These are phyloP conservation scores for Callionymus lyra DNA, from an alignment of 2,113 vertebrate genomes.

Conservation along the genomic window DNA sequence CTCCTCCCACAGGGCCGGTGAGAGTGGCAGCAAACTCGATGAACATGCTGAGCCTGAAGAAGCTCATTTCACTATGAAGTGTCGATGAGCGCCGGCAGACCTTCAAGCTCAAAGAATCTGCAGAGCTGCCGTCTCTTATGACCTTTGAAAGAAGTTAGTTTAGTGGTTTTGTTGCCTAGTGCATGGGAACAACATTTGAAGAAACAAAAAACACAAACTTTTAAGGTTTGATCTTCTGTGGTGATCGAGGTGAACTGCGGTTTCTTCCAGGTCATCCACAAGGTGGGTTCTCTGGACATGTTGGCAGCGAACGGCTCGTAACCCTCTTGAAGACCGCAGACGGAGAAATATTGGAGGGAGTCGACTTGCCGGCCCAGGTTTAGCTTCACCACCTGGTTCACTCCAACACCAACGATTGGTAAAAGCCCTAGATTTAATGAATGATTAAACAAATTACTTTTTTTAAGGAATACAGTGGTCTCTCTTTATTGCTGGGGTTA, in stretches of 20 bases:
- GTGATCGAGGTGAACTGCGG: conserved; percentile 81
- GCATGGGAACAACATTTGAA: neutral
- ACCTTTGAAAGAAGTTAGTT: conserved; percentile 63
- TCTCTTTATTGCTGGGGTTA: no score
- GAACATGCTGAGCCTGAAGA: conserved; percentile 90
- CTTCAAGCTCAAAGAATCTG: conserved; percentile 79
- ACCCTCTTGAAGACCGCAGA: conserved; percentile 87
- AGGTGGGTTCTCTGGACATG: conserved; percentile 80
- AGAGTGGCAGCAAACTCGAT: conserved; percentile 81
- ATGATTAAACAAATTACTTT: no score
- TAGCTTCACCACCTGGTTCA: conserved; percentile 82
- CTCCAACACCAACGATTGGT: conserved; percentile 79
- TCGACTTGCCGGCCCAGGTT: conserved; percentile 81
- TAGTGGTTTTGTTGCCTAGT: neutral
- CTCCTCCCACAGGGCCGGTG: conserved; percentile 65
- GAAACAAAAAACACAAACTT: conserved; percentile 57
- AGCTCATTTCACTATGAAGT: conserved; percentile 75
- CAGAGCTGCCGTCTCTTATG: conserved; percentile 73
- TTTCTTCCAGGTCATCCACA: conserved; percentile 88
- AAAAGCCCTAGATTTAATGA: conserved; percentile 83
- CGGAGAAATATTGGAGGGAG: conserved; percentile 81
- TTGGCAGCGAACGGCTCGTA: conserved; percentile 87
- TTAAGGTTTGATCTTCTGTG: conserved; percentile 73
- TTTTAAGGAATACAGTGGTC: no score
- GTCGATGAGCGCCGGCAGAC: conserved; percentile 78